Percentiles rank a stretch among this genome's conserved stretches.
Conservation (phyloP, 2,113 vertebrate genomes). For the Gasterosteus nipponicus region DNA sequence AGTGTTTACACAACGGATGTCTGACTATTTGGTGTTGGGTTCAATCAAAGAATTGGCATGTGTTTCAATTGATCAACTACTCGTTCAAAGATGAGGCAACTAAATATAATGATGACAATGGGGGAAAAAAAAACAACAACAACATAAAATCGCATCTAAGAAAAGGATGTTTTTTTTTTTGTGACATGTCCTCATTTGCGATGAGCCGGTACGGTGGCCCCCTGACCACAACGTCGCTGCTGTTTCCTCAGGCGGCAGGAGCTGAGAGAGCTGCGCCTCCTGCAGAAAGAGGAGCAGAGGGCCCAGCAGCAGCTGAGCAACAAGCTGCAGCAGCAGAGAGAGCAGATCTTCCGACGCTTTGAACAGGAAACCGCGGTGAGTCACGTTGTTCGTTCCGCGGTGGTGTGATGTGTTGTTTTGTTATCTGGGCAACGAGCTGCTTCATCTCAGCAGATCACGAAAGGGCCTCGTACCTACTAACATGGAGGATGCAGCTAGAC, state of each 20-base stretch:
- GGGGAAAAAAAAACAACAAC: neutral
- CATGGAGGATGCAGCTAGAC: neutral
- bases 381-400: constrained; percentile 35
- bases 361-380: constrained; percentile 97
- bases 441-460: constrained; percentile 5
- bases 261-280: constrained; percentile 92
- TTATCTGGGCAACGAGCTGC: constrained; percentile 3
- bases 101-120: no score
- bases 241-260: constrained; percentile 89
- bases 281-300: constrained; percentile 98
- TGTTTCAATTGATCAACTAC: neutral
- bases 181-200: neutral
- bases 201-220: neutral
- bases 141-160: neutral
- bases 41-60: neutral
- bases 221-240: constrained; percentile 18
- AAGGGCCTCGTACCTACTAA: constrained; percentile 3
- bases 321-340: constrained; percentile 94
- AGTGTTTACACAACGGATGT: constrained; percentile 25
- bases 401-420: neutral
- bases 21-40: neutral
- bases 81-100: neutral
- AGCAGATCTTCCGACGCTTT: constrained; percentile 95
- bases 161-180: neutral
- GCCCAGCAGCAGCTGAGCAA: constrained; percentile 95